Base-by-base conservation (phyloP, 2,888 invertebrate species). In the Mesoligia furuncula region DNA sequence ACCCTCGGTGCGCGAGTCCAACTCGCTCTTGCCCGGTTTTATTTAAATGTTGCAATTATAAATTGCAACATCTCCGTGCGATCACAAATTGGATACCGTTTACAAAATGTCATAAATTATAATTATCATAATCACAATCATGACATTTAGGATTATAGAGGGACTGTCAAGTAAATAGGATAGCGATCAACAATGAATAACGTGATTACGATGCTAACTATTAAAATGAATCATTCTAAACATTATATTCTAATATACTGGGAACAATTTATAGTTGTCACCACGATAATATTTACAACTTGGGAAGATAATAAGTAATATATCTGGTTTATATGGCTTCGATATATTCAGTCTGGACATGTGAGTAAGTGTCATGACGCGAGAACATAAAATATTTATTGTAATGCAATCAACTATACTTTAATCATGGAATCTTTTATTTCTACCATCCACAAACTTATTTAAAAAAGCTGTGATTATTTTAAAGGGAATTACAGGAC, bases 191-290 rank as follows among this genome's bases (percentile, higher is more conserved):
- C 65, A 73, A 83, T 75, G 61, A 75, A 36, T 76, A 54, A 73
- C 75, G 39, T 62, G 51, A 83, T 83, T 68, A 61, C 61, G 36
- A 70, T 57, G 17, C 27, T 75, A 72, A 66, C 69, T 51, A 73
- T 54, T 83, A 31, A 79, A 83, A 86, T 72, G 13, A 86, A 80
- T 76, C 67, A 80, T 84, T 83, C 54, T 31, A 74, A 69, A 86
- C 73, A 83, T 75, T 62, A 65, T 72, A 81, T 85, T 81, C 17
- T 66, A 82, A 76, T 77, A 75, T 59, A 77, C 65, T 72, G 20
- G 31, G 61, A 62, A 86, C 64, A 83, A 86, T 83, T 86, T 83
- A 83, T 83, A 65, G 73, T 83, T 83, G 83, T 83, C 83, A 48
- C 54, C 73, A 64, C 39, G 66, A 42, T 82, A 48, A 71, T 77